Evolutionary conservation across 1,140 invertebrate genomes (phyloP), one percentile per base, ranked within the genome.

Genomic region (Sinonovacula constricta): DNA sequence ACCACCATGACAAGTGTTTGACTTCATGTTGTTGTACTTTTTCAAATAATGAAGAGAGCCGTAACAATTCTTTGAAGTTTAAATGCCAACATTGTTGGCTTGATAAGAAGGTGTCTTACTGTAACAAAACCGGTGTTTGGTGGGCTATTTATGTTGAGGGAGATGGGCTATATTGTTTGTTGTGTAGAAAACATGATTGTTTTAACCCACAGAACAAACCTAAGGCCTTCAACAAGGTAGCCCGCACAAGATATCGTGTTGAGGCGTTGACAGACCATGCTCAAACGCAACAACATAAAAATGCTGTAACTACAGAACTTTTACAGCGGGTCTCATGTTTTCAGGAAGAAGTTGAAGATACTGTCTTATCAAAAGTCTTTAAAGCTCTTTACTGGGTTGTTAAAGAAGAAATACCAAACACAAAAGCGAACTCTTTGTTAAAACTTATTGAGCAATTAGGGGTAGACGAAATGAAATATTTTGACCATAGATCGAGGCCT

Each of bases 181-280:
- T 62, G 26, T 62, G 59, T 31, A 62, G 33, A 33, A 62, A 62
- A 30, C 59, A 62, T 62, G 31, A 62, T n/a, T 30, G 26, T n/a
- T n/a, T n/a, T n/a, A n/a, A n/a, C n/a, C n/a, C n/a, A n/a, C n/a
- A n/a, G n/a, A n/a, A n/a, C n/a, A n/a, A n/a, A n/a, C n/a, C 18
- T n/a, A 62, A 62, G 28, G 33, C 28, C 18, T 62, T 62, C 28
- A 62, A 62, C n/a, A 33, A 62, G 7, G 59, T 30, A 30, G 12
- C 59, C 28, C 28, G 59, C 28, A 62, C 4, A 28, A 3, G 59
- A 30, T 62, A 30, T 33, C 59, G 26, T 62, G 4, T n/a, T 10
- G 10, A 62, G 59, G 59, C 59, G n/a, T 12, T 62, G 3, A 62
- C 12, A 26, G 59, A 62, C 28, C 59, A 62, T 62, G 26, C 33